A percentile compares a stretch with the other conserved stretches of the same genome.
phyloP scores from a whole-genome alignment of 1,140 invertebrate species.

The Amphibalanus amphitrite region DNA sequence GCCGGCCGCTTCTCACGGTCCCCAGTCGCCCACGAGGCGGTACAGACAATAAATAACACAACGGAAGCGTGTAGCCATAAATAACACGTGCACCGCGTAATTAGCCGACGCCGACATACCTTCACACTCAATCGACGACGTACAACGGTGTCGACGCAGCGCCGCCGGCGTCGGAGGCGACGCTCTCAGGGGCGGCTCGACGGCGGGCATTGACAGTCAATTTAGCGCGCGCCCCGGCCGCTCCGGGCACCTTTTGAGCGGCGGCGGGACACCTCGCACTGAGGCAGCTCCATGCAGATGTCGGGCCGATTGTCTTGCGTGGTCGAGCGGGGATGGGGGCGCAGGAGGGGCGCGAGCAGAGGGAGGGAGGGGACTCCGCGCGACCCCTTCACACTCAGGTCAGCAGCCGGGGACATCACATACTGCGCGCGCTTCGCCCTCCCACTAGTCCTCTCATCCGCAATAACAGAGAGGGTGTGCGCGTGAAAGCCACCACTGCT shows the following conservation, averaged over 20 bases:
- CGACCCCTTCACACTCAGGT: too few relatives aligned
- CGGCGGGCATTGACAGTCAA: not conserved
- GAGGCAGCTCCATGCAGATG: conserved; percentile 5
- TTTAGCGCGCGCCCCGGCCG: not conserved
- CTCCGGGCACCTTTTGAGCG: not conserved
- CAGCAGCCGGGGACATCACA: too few relatives aligned
- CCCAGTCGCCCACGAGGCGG: not conserved
- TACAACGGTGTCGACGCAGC: conserved; percentile 7
- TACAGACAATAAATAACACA: not conserved
- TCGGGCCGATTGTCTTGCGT: conserved; percentile 11
- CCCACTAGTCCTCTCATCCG: too few relatives aligned
- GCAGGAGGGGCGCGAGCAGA: too few relatives aligned
- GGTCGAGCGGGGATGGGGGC: not conserved
- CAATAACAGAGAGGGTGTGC: too few relatives aligned
- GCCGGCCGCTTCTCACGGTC: not conserved
- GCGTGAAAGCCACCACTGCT: too few relatives aligned
- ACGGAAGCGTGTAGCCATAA: not conserved
- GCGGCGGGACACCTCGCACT: not conserved
- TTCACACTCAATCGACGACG: conserved; percentile 6
- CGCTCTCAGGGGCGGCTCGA: not conserved
- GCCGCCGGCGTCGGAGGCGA: not conserved
- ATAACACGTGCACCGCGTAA: not conserved
- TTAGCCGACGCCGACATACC: conserved; percentile 8
- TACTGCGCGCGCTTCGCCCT: too few relatives aligned
- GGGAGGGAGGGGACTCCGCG: too few relatives aligned